phyloP scores from a whole-genome alignment of 2,113 vertebrate species.

The Heliornis fulica region DNA sequence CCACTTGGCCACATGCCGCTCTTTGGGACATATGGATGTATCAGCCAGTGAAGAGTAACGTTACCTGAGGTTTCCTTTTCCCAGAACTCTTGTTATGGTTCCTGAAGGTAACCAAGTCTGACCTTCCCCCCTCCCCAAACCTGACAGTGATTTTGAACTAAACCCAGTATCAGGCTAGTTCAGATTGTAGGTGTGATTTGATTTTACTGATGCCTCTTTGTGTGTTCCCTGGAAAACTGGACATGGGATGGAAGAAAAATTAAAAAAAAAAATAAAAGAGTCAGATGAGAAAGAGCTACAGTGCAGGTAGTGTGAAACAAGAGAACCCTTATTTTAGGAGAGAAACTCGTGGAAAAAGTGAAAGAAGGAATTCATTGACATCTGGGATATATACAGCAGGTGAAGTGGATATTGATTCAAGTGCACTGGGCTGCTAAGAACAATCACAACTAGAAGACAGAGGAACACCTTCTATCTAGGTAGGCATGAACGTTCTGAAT shows the following conservation, averaged over 20 bases:
- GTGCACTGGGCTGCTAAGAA: neutral
- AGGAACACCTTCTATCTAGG: neutral
- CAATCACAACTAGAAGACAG: neutral
- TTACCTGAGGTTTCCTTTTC: neutral
- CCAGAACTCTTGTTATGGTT: neutral
- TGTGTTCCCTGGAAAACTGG: neutral
- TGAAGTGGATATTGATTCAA: neutral
- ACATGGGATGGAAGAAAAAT: neutral
- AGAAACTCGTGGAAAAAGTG: neutral
- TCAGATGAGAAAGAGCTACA: neutral
- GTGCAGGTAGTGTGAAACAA: neutral
- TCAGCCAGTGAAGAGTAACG: neutral
- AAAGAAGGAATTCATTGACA: neutral
- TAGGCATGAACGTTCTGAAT: neutral
- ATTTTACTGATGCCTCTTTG: neutral
- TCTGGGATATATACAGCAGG: neutral
- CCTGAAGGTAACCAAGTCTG: neutral
- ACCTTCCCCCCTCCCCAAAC: neutral
- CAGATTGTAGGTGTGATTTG: neutral
- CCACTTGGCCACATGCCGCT: neutral
- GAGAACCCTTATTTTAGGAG: neutral
- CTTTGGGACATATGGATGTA: neutral
- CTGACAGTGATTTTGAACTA: neutral
- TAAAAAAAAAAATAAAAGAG: too few species aligned
- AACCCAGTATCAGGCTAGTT: neutral